Evolutionary conservation across 2,113 vertebrate species (phyloP), one percentile per base, ranked within the genome.

Genomic region (Cyprinus carpio): DNA sequence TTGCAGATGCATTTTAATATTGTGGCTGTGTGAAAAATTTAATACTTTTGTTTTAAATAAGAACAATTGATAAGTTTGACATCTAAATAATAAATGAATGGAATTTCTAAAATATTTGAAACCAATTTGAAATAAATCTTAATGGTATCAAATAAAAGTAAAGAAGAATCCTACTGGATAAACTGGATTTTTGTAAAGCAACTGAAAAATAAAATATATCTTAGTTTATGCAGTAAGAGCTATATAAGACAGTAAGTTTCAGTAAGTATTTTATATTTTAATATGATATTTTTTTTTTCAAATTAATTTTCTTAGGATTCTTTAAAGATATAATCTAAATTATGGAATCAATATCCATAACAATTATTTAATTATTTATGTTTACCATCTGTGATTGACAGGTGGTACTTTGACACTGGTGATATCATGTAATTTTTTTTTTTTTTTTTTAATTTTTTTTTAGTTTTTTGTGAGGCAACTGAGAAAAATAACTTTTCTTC

Each of bases 401-500:
- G 37, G 31, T 40, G 20, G 20, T 9, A 37, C 29, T 78, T 34
- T 60, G 12, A 80, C 5, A 60, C 20, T n/a, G 16, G 2, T 2
- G 1, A n/a, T 77, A 23, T 34, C 31, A 25, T 4, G 34, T 18
- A 0, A 12, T 81, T 67, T 6, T 46, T 81, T n/a, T n/a, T n/a
- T n/a, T n/a, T n/a, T n/a, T n/a, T n/a, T n/a, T n/a, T n/a, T n/a
- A n/a, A n/a, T n/a, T n/a, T n/a, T n/a, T n/a, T n/a, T n/a, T n/a
- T n/a, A n/a, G n/a, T n/a, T n/a, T n/a, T 65, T 67, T 81, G 62
- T 23, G 25, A 67, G 43, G 64, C n/a, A 69, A 5, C 46, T 31
- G 43, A 23, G 80, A 54, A 82, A 69, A 69, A 10, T 54, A 34
- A 82, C 80, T 69, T 82, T 27, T 82, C 80, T n/a, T 49, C 43